Conservation (phyloP, 2,888 invertebrate genomes). For the Limnephilus lunatus region DNA sequence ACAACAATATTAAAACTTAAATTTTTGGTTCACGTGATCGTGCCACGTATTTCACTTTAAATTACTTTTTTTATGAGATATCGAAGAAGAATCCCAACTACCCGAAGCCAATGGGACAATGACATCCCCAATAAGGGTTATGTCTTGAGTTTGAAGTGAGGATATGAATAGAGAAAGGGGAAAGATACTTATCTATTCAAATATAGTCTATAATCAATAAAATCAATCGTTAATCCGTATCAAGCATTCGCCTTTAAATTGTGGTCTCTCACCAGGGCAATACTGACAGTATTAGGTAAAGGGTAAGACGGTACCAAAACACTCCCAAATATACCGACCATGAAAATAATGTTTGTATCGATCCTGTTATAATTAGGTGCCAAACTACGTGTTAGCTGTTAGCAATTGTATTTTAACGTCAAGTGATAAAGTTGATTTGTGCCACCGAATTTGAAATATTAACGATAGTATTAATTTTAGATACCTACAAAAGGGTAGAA, state of each 20-base stretch:
- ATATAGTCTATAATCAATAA: neutral
- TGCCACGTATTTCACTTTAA: no score
- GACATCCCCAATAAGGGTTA: no score
- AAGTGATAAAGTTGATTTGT: neutral
- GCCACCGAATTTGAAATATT: neutral
- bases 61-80: no score
- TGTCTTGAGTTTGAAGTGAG: no score
- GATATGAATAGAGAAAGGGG: neutral
- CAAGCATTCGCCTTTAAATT: neutral
- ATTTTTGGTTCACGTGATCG: no score
- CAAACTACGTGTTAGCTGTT: neutral
- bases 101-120: no score
- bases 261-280: neutral
- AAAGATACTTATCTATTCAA: no score
- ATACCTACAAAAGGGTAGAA: neutral
- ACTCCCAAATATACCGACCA: neutral
- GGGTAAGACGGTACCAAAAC: no score
- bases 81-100: no score
- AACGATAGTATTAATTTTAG: neutral
- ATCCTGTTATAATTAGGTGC: neutral
- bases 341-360: neutral
- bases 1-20: no score
- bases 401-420: neutral
- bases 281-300: neutral
- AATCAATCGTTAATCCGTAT: neutral